These are phyloP conservation scores for Hippopotamyrus pictus DNA, from an alignment of 2,797 vertebrate species.

Conservation along the genomic window DNA sequence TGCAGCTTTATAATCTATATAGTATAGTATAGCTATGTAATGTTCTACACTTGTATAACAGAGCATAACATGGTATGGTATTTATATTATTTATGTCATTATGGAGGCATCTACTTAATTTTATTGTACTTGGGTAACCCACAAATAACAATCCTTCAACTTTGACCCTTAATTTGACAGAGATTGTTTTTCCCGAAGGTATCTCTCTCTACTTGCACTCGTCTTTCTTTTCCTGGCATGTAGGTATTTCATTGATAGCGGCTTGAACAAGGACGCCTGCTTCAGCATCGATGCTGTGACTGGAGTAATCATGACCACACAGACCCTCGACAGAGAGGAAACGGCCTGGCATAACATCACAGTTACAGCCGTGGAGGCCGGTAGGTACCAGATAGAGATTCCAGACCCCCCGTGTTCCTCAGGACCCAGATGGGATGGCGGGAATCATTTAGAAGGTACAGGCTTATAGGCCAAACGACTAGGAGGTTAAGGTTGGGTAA, in stretches of 20 bases:
- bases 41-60: not conserved
- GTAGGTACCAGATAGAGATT: slow-evolving; percentile 54
- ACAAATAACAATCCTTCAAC: not conserved
- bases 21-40: not conserved
- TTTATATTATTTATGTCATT: not conserved
- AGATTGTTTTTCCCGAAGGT: not conserved
- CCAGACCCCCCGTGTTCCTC: not conserved
- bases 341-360: slow-evolving; percentile 83
- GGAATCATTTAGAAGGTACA: not conserved
- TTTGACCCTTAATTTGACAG: not conserved
- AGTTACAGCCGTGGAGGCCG: slow-evolving; percentile 78
- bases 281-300: slow-evolving; percentile 78
- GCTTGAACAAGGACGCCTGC: slow-evolving; percentile 59
- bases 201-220: not conserved
- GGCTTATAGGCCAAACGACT: not conserved
- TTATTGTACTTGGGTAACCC: not conserved
- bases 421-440: not conserved
- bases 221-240: not conserved
- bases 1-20: not conserved
- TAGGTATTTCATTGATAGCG: slow-evolving; percentile 79
- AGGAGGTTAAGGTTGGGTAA: not conserved
- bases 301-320: slow-evolving; percentile 75
- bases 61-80: not conserved
- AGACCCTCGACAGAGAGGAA: slow-evolving; percentile 77
- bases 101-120: not conserved